Evolutionary conservation across 1,140 invertebrate species (phyloP).

Genomic region (Drosophila melanogaster): DNA sequence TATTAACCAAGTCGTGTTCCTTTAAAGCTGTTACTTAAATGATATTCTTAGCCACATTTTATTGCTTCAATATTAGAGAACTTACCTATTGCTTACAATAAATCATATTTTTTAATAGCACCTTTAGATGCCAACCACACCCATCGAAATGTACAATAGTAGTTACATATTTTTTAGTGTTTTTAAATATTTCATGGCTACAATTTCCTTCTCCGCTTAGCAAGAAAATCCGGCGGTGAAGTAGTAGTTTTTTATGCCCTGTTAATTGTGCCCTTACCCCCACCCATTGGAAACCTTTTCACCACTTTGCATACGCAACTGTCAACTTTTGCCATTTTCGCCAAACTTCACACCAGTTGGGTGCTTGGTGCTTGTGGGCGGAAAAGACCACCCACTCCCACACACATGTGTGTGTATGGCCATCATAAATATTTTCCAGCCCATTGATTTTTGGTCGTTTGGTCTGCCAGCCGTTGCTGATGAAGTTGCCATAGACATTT

Average conservation of each 20-base stretch:
- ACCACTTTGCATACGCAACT: conserved; percentile 71
- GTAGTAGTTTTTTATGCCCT: conserved; percentile 48
- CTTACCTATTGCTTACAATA: too few species aligned
- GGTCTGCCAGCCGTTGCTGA: conserved; percentile 70
- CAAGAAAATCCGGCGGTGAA: background rate
- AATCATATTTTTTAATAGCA: background rate
- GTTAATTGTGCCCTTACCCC: conserved; percentile 51
- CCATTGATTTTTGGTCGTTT: conserved; percentile 81
- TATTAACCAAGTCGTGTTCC: background rate
- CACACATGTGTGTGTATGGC: conserved; percentile 45
- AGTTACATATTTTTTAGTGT: background rate
- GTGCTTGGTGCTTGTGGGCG: background rate
- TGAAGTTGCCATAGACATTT: conserved; percentile 58
- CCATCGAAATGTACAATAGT: background rate
- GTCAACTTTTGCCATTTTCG: conserved; percentile 80
- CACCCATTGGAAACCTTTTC: conserved; percentile 22
- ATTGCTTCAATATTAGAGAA: too few species aligned
- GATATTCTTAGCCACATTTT: background rate
- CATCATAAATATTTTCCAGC: conserved; percentile 81
- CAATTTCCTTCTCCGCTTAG: background rate
- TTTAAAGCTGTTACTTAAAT: background rate
- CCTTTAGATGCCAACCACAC: background rate
- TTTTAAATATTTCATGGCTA: too few species aligned
- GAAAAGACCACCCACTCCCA: background rate
- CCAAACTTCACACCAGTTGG: conserved; percentile 68